Evolutionary conservation across 2,797 vertebrate species (phyloP).

Genomic region (Ctenochaetus hawaiiensis): DNA sequence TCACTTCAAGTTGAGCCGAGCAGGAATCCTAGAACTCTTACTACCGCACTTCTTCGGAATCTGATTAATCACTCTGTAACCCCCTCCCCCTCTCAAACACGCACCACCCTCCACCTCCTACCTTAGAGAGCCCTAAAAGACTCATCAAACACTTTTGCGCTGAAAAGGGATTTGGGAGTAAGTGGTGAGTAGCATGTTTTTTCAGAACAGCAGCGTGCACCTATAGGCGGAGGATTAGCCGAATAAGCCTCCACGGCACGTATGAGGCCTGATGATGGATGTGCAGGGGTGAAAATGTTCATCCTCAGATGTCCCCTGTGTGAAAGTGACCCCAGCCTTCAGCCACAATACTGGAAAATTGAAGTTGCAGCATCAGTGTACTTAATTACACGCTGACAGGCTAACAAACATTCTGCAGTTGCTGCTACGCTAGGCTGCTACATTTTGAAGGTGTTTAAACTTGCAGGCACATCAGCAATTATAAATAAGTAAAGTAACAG

Average conservation of each 20-base stretch:
- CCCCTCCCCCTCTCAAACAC: constrained; percentile 39
- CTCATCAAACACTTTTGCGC: constrained; percentile 84
- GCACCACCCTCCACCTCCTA: constrained; percentile 35
- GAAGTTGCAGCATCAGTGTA: neutral
- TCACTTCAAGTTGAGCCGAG: constrained; percentile 75
- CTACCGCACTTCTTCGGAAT: constrained; percentile 90
- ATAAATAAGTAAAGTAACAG: too few species aligned
- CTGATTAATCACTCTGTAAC: constrained; percentile 93
- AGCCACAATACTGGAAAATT: neutral
- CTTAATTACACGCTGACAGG: constrained; percentile 10
- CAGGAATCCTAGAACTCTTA: constrained; percentile 92
- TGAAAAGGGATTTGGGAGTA: constrained; percentile 61
- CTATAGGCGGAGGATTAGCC: constrained; percentile 45
- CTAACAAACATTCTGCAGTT: neutral
- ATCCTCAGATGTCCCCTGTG: constrained; percentile 15
- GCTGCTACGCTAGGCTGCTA: neutral
- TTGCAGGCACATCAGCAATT: neutral
- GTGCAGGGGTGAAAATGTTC: constrained; percentile 10
- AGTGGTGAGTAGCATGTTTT: constrained; percentile 74
- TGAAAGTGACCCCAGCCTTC: constrained; percentile 28
- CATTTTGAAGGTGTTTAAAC: neutral
- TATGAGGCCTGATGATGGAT: constrained; percentile 45
- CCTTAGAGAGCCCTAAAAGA: constrained; percentile 86
- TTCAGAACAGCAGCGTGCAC: constrained; percentile 61
- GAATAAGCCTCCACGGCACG: constrained; percentile 29